A percentile compares a stretch with the other conserved stretches of the same genome.
These are phyloP conservation scores for Eupithecia exiguata DNA, from an alignment of 2,888 invertebrate genomes.

Conservation along the genomic window DNA sequence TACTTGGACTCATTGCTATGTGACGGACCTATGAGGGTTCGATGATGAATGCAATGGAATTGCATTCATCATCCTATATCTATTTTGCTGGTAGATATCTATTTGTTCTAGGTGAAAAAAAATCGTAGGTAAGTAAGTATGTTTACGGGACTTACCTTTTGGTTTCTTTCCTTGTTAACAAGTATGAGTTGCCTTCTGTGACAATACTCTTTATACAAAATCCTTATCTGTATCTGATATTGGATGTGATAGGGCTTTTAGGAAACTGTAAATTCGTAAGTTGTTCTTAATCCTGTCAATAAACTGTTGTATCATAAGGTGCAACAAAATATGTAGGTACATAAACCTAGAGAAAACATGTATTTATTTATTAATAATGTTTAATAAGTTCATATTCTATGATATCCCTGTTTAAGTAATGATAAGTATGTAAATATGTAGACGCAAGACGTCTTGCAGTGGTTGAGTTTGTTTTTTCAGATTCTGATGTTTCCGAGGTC, in stretches of 20 bases:
- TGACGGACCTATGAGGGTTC: not conserved
- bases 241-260: not conserved
- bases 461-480: too few species aligned
- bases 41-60: not conserved
- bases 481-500: too few species aligned
- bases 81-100: not conserved
- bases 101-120: not conserved
- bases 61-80: not conserved
- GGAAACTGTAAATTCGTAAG: not conserved
- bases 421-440: too few species aligned
- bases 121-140: not conserved
- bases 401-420: too few species aligned
- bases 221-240: not conserved
- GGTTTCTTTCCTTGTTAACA: constrained; percentile 3
- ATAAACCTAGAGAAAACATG: not conserved
- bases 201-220: constrained; percentile 5
- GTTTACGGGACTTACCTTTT: not conserved
- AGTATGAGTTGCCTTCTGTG: constrained; percentile 1
- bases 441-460: too few species aligned
- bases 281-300: not conserved
- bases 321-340: not conserved
- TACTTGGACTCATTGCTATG: too few species aligned
- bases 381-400: too few species aligned
- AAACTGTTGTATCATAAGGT: not conserved
- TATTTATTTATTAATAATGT: too few species aligned